A percentile compares a stretch with the other conserved stretches of the same genome.
Evolutionary conservation across 1,140 invertebrate species (phyloP).

Genomic region (Copidosoma floridanum): DNA sequence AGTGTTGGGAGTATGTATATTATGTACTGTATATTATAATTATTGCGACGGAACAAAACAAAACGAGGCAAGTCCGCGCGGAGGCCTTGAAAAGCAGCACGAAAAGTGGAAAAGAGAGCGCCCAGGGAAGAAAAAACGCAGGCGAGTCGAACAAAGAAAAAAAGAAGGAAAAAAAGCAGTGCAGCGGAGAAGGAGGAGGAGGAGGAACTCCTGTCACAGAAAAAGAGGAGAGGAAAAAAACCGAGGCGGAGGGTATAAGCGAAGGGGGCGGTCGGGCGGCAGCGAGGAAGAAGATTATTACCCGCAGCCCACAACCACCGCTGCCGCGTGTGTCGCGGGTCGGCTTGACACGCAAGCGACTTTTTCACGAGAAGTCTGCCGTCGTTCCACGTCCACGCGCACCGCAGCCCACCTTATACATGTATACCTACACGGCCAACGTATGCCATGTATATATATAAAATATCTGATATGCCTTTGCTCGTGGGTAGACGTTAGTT

Average conservation of each 20-base stretch:
- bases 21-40: no score
- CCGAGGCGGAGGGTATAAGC: background rate
- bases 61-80: background rate
- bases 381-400: constrained; percentile 9
- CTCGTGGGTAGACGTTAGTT: no score
- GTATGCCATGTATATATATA: no score
- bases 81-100: constrained; percentile 13
- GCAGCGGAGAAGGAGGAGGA: background rate
- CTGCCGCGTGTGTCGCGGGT: constrained; percentile 38
- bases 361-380: constrained; percentile 43
- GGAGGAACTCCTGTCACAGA: background rate
- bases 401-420: constrained; percentile 34
- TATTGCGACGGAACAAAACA: no score
- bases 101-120: constrained; percentile 17
- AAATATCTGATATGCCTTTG: no score
- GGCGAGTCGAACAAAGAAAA: no score
- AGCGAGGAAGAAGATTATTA: constrained; percentile 43
- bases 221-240: background rate
- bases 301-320: constrained; percentile 32
- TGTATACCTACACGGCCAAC: no score
- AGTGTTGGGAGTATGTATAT: no score
- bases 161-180: background rate
- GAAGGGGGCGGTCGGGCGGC: background rate
- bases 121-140: no score
- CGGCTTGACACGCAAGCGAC: constrained; percentile 45